A percentile compares a stretch with the other conserved stretches of the same genome.
These are phyloP conservation scores for Capromys pilorides DNA, from an alignment of 2,797 vertebrate genomes.

Conservation along the genomic window DNA sequence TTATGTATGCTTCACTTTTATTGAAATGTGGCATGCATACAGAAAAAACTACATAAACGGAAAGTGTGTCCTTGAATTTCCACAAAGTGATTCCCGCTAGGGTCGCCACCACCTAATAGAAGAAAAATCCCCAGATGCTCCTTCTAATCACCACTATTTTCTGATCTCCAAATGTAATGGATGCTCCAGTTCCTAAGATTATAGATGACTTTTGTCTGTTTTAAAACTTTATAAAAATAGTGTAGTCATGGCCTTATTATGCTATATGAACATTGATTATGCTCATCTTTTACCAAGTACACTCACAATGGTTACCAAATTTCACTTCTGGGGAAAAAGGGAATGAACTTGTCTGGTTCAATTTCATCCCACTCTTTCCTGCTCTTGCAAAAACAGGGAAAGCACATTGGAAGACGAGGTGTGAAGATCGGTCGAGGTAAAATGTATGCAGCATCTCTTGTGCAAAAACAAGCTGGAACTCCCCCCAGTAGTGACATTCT, in stretches of 20 bases:
- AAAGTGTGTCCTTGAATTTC: background rate
- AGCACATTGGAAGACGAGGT: background rate
- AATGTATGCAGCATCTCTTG: background rate
- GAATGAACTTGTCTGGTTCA: background rate
- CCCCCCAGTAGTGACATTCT: background rate
- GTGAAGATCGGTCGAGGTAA: background rate
- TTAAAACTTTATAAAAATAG: conserved; percentile 14
- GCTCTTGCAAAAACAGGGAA: background rate
- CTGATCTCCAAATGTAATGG: background rate
- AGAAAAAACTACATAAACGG: background rate
- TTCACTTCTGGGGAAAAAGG: background rate
- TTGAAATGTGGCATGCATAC: background rate
- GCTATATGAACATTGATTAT: background rate
- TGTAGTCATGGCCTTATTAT: background rate
- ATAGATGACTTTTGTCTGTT: background rate
- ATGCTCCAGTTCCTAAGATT: background rate
- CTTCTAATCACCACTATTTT: background rate
- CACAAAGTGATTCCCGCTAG: background rate
- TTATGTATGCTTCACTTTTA: background rate
- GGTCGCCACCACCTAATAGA: background rate
- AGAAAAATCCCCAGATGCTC: background rate
- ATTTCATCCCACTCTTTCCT: background rate
- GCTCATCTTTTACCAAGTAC: background rate
- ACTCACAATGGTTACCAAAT: background rate
- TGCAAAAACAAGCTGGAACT: background rate